These are phyloP conservation scores for Adelphocoris suturalis DNA, from an alignment of 2,888 invertebrate genomes.

Conservation along the genomic window DNA sequence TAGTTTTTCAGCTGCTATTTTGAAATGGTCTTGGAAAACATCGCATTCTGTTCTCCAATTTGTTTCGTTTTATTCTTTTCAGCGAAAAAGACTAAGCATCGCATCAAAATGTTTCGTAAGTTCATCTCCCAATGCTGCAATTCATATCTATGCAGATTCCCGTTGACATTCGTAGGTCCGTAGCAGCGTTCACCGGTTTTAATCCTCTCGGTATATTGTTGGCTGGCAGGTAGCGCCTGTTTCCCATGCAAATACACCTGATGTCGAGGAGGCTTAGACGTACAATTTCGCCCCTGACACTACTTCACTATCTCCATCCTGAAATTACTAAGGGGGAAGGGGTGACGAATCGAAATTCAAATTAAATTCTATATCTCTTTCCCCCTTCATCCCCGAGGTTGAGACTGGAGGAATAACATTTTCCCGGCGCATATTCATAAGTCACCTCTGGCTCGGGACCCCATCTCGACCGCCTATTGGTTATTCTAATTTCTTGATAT, in stretches of 20 bases:
- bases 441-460: slow-evolving; percentile 33
- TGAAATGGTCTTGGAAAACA: too few species aligned
- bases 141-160: slow-evolving; percentile 21
- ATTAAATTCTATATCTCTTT: slow-evolving; percentile 67
- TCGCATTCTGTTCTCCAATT: too few species aligned
- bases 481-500: slow-evolving; percentile 62
- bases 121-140: not conserved
- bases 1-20: too few species aligned
- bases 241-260: slow-evolving; percentile 29
- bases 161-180: not conserved
- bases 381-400: not conserved
- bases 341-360: slow-evolving; percentile 62
- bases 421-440: slow-evolving; percentile 54
- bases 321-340: not conserved
- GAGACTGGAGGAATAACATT: slow-evolving; percentile 30
- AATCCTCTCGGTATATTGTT: not conserved
- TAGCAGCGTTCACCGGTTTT: not conserved
- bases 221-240: not conserved
- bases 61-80: too few species aligned
- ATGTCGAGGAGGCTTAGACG: not conserved
- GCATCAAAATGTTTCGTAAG: too few species aligned
- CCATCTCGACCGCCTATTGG: slow-evolving; percentile 13
- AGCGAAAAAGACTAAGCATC: too few species aligned
- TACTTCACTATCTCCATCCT: slow-evolving; percentile 25
- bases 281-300: not conserved